Conservation (phyloP, 2,797 vertebrate species). For the Onychomys leucogaster region DNA sequence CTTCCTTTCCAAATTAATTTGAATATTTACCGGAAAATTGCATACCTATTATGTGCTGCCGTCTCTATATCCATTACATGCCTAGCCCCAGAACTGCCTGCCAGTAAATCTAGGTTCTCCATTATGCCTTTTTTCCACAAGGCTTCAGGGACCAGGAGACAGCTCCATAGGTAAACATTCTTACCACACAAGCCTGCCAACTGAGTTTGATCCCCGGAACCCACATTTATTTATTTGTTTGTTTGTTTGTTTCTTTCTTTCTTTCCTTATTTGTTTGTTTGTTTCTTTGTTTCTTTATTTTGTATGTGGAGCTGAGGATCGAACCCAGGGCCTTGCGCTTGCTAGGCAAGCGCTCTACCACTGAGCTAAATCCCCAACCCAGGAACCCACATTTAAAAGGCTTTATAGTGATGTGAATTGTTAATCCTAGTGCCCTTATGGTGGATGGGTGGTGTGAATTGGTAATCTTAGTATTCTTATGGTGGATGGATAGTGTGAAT, state of each 20-base stretch:
- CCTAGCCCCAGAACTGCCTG: not conserved
- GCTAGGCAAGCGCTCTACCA: too few relatives aligned
- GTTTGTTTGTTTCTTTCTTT: too few relatives aligned
- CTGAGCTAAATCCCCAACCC: not conserved
- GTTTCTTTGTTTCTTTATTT: too few relatives aligned
- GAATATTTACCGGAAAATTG: not conserved
- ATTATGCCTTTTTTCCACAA: not conserved
- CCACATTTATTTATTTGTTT: too few relatives aligned
- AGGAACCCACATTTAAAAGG: not conserved
- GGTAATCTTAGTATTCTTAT: not conserved
- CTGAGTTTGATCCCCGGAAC: not conserved
- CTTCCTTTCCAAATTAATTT: not conserved
- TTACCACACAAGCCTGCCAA: not conserved
- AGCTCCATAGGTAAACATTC: not conserved
- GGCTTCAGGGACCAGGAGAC: not conserved
- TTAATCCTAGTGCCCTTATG: not conserved
- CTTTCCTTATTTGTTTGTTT: too few relatives aligned
- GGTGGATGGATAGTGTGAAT: not conserved
- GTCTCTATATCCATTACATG: not conserved
- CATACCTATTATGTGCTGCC: slow-evolving; percentile 20
- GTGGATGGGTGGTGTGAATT: not conserved
- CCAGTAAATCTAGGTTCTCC: not conserved
- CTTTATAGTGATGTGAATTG: not conserved
- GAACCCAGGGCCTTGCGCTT: too few relatives aligned
- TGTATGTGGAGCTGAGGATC: too few relatives aligned